Evolutionary conservation across 2,797 vertebrate species (phyloP).

Genomic region (Erithacus rubecula): DNA sequence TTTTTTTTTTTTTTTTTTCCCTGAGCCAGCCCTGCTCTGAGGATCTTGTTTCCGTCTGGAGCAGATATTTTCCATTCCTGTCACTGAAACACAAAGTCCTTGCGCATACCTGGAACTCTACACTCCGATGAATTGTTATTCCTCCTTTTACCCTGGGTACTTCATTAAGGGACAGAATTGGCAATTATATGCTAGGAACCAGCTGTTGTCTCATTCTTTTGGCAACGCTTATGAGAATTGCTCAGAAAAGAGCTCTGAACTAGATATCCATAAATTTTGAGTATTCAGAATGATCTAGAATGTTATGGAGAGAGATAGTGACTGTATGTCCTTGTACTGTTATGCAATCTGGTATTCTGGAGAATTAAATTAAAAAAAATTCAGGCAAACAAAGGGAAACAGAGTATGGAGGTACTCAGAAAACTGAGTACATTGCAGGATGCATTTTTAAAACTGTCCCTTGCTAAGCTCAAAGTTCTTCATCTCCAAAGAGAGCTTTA

Average conservation of each 20-base stretch:
- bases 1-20: neutral
- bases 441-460: neutral
- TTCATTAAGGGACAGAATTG: neutral
- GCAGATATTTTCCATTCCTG: neutral
- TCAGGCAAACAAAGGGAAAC: neutral
- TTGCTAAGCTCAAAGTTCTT: neutral
- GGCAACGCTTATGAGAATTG: neutral
- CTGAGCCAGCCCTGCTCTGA: neutral
- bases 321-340: neutral
- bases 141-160: neutral
- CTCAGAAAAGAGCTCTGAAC: neutral
- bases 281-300: neutral
- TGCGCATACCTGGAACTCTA: neutral
- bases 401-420: neutral
- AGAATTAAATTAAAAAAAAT: neutral
- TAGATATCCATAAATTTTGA: neutral
- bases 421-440: neutral
- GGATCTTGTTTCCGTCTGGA: neutral
- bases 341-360: neutral
- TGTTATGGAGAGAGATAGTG: neutral
- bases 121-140: neutral
- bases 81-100: neutral
- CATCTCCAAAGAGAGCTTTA: neutral
- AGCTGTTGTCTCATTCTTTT: neutral
- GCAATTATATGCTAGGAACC: neutral